Conservation (phyloP, 2,888 invertebrate species). For the Hyalella azteca region DNA sequence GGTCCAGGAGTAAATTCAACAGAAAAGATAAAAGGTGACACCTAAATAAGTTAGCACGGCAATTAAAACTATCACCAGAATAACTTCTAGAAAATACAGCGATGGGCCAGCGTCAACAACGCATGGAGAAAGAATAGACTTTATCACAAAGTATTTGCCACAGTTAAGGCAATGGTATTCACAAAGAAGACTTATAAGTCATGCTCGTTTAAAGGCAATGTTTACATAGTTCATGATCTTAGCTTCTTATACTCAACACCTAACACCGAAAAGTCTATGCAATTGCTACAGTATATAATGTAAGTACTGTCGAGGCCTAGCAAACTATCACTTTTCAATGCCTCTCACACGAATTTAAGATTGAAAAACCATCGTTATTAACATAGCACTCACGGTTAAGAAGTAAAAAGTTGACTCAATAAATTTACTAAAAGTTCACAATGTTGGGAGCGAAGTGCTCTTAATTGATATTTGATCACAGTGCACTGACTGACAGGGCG, state of each 20-base stretch:
- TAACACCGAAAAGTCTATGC: conserved; percentile 3
- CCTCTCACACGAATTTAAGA: neutral
- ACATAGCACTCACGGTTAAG: too few species aligned
- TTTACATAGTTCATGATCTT: neutral
- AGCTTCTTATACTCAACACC: neutral
- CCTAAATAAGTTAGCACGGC: too few species aligned
- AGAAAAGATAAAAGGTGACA: too few species aligned
- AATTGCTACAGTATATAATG: conserved; percentile 20
- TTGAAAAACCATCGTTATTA: too few species aligned
- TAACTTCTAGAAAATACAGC: neutral
- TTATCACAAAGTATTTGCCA: conserved; percentile 1
- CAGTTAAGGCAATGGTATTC: neutral
- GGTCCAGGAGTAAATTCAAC: too few species aligned
- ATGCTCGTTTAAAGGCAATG: conserved; percentile 1
- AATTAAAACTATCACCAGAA: too few species aligned
- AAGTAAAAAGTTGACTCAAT: too few species aligned
- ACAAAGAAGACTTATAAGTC: neutral
- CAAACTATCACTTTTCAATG: neutral
- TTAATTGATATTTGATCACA: conserved; percentile 1
- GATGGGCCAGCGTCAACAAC: neutral
- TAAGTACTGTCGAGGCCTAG: conserved; percentile 22
- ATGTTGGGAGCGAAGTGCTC: neutral
- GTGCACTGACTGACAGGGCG: neutral
- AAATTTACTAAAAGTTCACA: too few species aligned
- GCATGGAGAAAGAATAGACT: neutral